These are phyloP conservation scores for Phalangium opilio DNA, from an alignment of 2,888 invertebrate genomes.

Conservation along the genomic window DNA sequence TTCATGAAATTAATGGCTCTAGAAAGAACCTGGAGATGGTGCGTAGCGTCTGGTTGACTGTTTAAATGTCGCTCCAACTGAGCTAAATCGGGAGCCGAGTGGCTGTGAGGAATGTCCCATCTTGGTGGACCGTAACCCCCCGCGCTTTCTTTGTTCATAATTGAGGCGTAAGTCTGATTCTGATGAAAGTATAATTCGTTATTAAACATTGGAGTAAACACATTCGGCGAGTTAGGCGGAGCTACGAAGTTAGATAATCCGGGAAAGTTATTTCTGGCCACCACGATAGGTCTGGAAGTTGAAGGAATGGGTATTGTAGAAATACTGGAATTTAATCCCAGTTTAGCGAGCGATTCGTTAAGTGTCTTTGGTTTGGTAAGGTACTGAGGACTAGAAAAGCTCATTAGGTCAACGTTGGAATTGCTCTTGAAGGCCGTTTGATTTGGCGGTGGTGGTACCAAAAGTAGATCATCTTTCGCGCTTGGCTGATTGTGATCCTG, in stretches of 20 bases:
- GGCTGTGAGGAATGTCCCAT: slow-evolving; percentile 10
- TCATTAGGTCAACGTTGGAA: too few species aligned
- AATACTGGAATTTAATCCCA: background rate
- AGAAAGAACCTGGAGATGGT: background rate
- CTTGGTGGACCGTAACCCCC: too few species aligned
- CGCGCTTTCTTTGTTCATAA: slow-evolving; percentile 8
- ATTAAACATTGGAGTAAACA: too few species aligned
- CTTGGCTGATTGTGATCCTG: background rate
- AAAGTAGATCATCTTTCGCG: slow-evolving; percentile 8
- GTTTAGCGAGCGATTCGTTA: too few species aligned
- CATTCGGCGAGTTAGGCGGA: too few species aligned
- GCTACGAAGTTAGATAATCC: too few species aligned
- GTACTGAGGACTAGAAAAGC: too few species aligned
- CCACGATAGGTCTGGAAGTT: background rate
- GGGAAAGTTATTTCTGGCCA: too few species aligned
- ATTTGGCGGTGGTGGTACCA: slow-evolving; percentile 12
- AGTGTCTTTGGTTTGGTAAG: too few species aligned
- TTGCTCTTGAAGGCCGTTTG: too few species aligned
- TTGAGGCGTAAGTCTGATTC: slow-evolving; percentile 8
- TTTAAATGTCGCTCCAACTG: background rate
- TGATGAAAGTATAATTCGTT: too few species aligned
- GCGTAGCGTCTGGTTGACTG: background rate
- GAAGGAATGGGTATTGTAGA: slow-evolving; percentile 1
- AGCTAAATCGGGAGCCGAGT: slow-evolving; percentile 8
- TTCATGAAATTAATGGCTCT: slow-evolving; percentile 13